Base-by-base conservation (phyloP, 2,797 vertebrate species). In the Mormyrus proboscirostris region DNA sequence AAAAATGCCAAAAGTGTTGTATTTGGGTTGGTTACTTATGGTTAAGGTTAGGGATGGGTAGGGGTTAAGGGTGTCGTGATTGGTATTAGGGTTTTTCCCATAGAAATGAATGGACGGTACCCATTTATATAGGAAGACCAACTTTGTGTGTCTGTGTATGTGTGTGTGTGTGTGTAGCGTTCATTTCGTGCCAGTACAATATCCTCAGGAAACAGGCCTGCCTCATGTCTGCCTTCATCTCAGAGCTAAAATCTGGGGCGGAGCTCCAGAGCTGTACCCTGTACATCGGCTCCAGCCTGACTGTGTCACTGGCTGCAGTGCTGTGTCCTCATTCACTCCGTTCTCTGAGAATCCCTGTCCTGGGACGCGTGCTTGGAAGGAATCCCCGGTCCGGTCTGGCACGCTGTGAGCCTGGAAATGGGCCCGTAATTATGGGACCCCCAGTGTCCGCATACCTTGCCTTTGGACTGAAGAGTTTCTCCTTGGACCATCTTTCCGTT, bases 161-260 rank as follows among this genome's bases (percentile, higher is more conserved):
- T 57, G 19, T 57, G 19, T 59, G 57, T 22, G 19, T 62, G 38
- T 44, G 55, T 19, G 29, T 29, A 0, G 33, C 41, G 3, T 88
- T 2, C 4, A 6, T 41, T 33, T n/a, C 0, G 16, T 59, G 53
- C 53, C 29, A 59, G 50, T 53, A 12, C 2, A 29, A 86, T 51
- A 53, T 73, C 65, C 65, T 73, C 65, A 38, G 51, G 25, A 87
- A 87, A 87, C 51, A 87, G 33, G 25, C 86, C 86, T 87, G 16
- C 29, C 19, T 59, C 12, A 6, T 38, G 50, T 33, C 84, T 33
- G 41, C 82, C 16, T 65, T 65, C 22, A 65, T 65, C 59, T 25
- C 22, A 65, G 59, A 62, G 22, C 59, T 10, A 8, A 25, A 25
- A 10, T 10, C 8, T 8, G 59, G 12, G 65, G 65, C 10, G 29